Conservation (phyloP, 2,113 vertebrate species). For the Sebastes schlegelii region DNA sequence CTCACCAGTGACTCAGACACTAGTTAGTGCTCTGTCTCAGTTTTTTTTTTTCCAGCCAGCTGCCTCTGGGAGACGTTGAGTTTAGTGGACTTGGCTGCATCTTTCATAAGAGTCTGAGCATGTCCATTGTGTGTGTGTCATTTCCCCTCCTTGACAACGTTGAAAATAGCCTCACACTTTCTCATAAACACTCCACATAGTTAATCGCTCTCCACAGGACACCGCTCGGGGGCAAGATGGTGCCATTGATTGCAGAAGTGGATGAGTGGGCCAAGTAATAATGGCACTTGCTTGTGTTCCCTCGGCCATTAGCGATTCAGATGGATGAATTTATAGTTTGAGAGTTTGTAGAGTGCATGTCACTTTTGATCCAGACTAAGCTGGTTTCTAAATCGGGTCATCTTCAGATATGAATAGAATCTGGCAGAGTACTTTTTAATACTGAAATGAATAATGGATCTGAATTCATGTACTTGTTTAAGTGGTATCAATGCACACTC, state of each 20-base stretch:
- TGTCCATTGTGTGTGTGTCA: constrained; percentile 5
- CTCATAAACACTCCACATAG: constrained; percentile 68
- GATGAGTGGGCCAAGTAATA: constrained; percentile 45
- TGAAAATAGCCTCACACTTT: constrained; percentile 67
- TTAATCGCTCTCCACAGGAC: constrained; percentile 51
- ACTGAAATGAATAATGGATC: neutral
- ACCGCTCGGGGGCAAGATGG: constrained; percentile 29
- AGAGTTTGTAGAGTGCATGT: constrained; percentile 20
- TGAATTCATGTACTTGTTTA: neutral
- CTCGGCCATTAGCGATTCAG: constrained; percentile 40
- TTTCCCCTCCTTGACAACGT: constrained; percentile 40
- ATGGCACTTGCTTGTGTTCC: constrained; percentile 49
- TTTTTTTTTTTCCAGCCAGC: constrained; percentile 38
- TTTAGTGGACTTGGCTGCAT: constrained; percentile 64
- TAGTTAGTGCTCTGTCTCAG: constrained; percentile 36
- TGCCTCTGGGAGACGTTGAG: constrained; percentile 55
- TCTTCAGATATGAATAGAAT: constrained; percentile 45
- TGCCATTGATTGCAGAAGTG: constrained; percentile 69
- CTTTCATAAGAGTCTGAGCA: constrained; percentile 58
- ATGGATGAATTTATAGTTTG: constrained; percentile 39
- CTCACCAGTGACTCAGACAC: constrained; percentile 72
- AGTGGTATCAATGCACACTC: neutral
- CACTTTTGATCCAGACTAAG: constrained; percentile 20
- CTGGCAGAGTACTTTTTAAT: neutral
- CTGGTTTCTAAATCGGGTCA: constrained; percentile 35